phyloP scores from a whole-genome alignment of 2,113 vertebrate species.

The Chlorodrepanis virens region DNA sequence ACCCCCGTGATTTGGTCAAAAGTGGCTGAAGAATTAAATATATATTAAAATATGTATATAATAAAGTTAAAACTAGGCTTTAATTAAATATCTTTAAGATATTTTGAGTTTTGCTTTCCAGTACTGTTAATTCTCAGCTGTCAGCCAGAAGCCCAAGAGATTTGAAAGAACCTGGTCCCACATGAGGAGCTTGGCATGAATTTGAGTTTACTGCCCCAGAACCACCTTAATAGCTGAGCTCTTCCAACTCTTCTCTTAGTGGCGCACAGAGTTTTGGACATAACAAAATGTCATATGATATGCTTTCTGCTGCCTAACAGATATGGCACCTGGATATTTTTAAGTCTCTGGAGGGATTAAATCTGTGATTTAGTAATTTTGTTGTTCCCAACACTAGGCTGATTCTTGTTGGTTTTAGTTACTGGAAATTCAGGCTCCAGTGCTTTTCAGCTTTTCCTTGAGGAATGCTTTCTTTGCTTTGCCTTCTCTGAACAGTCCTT shows the following conservation, averaged over 20 bases:
- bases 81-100: neutral
- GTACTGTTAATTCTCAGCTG: neutral
- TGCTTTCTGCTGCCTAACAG: neutral
- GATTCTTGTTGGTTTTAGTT: neutral
- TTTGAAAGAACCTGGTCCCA: neutral
- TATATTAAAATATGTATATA: neutral
- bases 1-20: neutral
- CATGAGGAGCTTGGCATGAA: neutral
- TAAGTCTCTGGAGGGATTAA: neutral
- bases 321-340: neutral
- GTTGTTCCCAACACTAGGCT: neutral
- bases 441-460: neutral
- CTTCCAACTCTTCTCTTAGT: neutral
- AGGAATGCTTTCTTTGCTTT: neutral
- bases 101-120: neutral
- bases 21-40: neutral
- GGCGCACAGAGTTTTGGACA: neutral
- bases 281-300: accelerated
- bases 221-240: neutral
- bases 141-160: neutral
- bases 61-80: neutral
- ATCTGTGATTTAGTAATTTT: neutral
- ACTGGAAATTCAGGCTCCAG: neutral
- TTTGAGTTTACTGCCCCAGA: neutral
- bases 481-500: neutral